Percentiles rank a stretch among this genome's conserved stretches.
phyloP scores from a whole-genome alignment of 2,888 invertebrate species.

The Clistopyga incitator region DNA sequence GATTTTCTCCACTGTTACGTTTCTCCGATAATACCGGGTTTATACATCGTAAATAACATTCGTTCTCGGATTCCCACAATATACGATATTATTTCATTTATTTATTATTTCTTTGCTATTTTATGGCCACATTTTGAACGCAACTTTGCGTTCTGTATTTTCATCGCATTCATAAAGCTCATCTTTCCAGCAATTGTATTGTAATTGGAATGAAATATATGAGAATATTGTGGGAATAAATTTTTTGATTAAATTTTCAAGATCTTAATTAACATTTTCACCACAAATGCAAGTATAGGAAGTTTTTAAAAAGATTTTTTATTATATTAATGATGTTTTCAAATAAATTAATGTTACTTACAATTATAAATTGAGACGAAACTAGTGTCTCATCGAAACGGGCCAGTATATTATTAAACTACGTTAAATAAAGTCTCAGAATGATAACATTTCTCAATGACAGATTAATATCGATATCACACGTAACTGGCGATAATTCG shows the following conservation, averaged over 20 bases:
- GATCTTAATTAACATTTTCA: no score
- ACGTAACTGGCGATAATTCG: neutral
- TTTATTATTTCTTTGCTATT: constrained; percentile 2
- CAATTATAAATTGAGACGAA: no score
- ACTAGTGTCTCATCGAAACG: no score
- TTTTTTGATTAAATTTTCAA: neutral
- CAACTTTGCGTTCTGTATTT: neutral
- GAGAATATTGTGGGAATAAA: neutral
- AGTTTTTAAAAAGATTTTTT: no score
- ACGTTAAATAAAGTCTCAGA: no score
- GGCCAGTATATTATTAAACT: neutral
- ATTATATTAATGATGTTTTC: no score
- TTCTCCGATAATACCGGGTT: constrained; percentile 18
- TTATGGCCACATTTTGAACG: neutral
- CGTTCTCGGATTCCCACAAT: neutral
- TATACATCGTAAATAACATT: constrained; percentile 1
- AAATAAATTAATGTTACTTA: no score
- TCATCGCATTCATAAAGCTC: neutral
- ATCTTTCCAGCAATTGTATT: neutral
- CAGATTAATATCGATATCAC: neutral
- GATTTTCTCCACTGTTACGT: constrained; percentile 4
- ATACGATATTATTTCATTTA: constrained; percentile 10
- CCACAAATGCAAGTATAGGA: no score
- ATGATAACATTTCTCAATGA: no score
- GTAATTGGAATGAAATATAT: neutral